Percentiles rank a stretch among this genome's conserved stretches.
phyloP scores from a whole-genome alignment of 1,140 invertebrate species.

The Cyphomyrmex costatus region DNA sequence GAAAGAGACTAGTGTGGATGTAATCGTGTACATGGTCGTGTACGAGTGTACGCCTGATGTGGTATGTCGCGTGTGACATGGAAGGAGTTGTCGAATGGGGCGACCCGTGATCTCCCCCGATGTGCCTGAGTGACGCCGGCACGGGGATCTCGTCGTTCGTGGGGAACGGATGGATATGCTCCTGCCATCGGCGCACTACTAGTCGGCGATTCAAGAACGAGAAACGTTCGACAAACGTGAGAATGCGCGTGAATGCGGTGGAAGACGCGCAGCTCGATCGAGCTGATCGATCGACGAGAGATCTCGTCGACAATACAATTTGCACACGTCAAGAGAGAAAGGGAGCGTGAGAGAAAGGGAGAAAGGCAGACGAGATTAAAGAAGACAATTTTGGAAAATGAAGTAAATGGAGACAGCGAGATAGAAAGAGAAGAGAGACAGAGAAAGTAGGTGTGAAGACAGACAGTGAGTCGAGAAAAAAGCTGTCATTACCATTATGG shows the following conservation, averaged over 20 bases:
- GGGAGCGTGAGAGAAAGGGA: conserved; percentile 11
- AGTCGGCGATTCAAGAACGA: conserved; percentile 26
- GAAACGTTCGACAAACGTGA: conserved; percentile 33
- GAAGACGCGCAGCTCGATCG: conserved; percentile 51
- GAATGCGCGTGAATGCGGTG: conserved; percentile 15
- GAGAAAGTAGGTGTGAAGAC: conserved; percentile 20
- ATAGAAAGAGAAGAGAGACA: conserved; percentile 6
- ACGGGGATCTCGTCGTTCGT: conserved; percentile 17
- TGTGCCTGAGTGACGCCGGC: conserved; percentile 12
- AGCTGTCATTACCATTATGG: conserved; percentile 75
- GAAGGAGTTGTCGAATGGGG: conserved; percentile 25
- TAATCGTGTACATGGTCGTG: conserved; percentile 47
- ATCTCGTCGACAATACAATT: conserved; percentile 64
- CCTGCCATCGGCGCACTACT: conserved; percentile 33
- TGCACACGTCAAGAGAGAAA: conserved; percentile 64
- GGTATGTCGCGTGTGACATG: conserved; percentile 63
- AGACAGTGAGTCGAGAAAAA: conserved; percentile 62
- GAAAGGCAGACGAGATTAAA: conserved; percentile 35
- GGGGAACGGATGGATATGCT: not conserved
- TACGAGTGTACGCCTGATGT: conserved; percentile 45
- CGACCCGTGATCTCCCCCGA: not conserved
- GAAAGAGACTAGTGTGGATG: conserved; percentile 45
- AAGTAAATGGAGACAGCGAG: conserved; percentile 5
- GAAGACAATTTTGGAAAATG: conserved; percentile 25
- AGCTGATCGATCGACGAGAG: conserved; percentile 39